Base-by-base conservation (phyloP, 2,888 invertebrate species). In the Acleris emargana region DNA sequence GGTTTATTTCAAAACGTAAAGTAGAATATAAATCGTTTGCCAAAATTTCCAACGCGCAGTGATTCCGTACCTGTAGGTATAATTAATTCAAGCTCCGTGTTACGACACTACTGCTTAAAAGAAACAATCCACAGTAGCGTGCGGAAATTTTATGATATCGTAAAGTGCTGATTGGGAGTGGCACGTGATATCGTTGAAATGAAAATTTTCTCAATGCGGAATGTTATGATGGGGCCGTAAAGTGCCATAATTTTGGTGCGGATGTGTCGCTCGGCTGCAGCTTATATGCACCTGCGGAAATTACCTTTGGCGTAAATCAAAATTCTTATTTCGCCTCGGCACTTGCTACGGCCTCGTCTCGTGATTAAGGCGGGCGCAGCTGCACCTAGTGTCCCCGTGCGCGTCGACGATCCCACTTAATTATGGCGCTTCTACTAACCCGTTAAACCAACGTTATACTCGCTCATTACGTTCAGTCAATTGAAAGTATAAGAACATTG, bases 211-310 rank as follows among this genome's bases (percentile, higher is more conserved):
- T 76, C 69, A 69, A 70, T 71, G 73, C 69, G 63, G 67, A 73
- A 71, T 79, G 66, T 73, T 66, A 47, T 75, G 80, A 78, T 75
- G 78, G 74, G 75, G 74, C 70, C 77, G 75, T 81, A 79, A 78
- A 74, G 73, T 67, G 68, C 69, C 79, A 77, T 81, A 80, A 79
- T 79, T 77, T 80, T 77, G 71, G 71, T 68, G 67, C 66, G 70
- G 71, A 76, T 78, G 74, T 76, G 73, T 76, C 70, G 18, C 71
- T 71, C 75, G 70, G 68, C 69, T 77, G 81, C 81, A 85, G 72
- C 82, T 83, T 81, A 74, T 75, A 79, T 88, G 87, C 88, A 89
- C 88, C 87, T 86, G 87, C 84, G 85, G 82, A 87, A 87, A 88
- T 89, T 88, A 84, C 87, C 80, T 61, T 55, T 42, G 52, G 77